Conservation (phyloP, 1,140 invertebrate species). For the Diachasmimorpha longicaudata region DNA sequence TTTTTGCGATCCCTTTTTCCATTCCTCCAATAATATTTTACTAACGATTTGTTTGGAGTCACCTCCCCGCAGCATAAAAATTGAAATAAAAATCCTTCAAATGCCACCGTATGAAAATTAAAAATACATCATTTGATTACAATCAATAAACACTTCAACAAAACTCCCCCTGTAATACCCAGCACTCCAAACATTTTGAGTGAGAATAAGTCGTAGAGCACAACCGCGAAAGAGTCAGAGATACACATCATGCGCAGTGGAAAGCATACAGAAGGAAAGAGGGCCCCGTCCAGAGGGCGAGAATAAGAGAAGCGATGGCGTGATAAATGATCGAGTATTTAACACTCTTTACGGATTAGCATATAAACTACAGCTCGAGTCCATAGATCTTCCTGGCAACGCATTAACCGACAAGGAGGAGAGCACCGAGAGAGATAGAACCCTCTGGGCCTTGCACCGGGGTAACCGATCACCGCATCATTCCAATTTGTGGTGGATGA, state of each 20-base stretch:
- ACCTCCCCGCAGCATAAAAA: too few relatives aligned
- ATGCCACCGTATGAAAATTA: too few relatives aligned
- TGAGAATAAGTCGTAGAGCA: not conserved
- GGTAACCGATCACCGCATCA: constrained; percentile 7
- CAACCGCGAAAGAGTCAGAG: not conserved
- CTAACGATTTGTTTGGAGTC: too few relatives aligned
- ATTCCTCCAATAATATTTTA: too few relatives aligned
- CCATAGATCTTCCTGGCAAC: constrained; percentile 63
- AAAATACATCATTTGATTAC: too few relatives aligned
- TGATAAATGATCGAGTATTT: constrained; percentile 66
- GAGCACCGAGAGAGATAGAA: constrained; percentile 32
- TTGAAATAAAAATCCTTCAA: too few relatives aligned
- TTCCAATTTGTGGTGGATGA: not conserved
- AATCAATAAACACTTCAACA: too few relatives aligned
- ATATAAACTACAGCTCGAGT: constrained; percentile 63
- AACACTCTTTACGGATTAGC: constrained; percentile 66
- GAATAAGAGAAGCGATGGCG: constrained; percentile 48
- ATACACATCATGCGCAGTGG: not conserved
- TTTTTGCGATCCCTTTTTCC: too few relatives aligned
- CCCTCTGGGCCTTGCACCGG: not conserved
- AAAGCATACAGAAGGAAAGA: constrained; percentile 9
- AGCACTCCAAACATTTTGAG: not conserved
- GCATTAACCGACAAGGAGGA: constrained; percentile 57
- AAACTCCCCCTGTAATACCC: not conserved
- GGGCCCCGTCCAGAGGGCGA: constrained; percentile 27